A percentile compares a stretch with the other conserved stretches of the same genome.
These are phyloP conservation scores for Zaprionus ornatus DNA, from an alignment of 1,140 invertebrate genomes.

Conservation along the genomic window DNA sequence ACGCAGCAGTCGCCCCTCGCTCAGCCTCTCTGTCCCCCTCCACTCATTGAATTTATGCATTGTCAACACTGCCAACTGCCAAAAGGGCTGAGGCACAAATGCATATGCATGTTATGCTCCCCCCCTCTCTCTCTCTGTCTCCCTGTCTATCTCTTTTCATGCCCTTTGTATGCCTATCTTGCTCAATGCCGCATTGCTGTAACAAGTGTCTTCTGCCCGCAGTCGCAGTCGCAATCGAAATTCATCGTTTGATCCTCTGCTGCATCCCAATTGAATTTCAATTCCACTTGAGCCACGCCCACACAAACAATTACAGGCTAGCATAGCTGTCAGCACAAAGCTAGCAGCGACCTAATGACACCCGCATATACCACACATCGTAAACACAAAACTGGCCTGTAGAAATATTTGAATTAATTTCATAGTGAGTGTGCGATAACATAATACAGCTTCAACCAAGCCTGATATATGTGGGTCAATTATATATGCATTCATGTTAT, in stretches of 20 bases:
- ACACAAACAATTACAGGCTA: constrained; percentile 1
- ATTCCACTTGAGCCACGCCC: constrained; percentile 27
- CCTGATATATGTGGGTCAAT: too few relatives aligned
- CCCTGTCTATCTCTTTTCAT: background rate
- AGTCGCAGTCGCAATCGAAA: constrained; percentile 28
- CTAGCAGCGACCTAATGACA: background rate
- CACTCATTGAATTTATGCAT: constrained; percentile 16
- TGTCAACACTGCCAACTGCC: constrained; percentile 38
- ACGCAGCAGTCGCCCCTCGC: constrained; percentile 35
- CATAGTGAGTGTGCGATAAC: too few relatives aligned
- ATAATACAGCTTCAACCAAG: too few relatives aligned
- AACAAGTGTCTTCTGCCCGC: constrained; percentile 27
- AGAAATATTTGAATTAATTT: background rate
- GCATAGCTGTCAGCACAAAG: background rate
- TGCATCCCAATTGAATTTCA: constrained; percentile 28
- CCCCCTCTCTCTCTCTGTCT: background rate
- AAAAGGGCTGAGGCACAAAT: constrained; percentile 38
- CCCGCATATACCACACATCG: background rate
- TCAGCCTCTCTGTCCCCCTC: background rate
- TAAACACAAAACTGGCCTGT: background rate
- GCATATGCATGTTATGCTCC: constrained; percentile 43
- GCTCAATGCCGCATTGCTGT: background rate
- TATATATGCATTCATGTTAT: too few relatives aligned
- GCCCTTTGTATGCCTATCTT: constrained; percentile 2
- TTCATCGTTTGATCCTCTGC: constrained; percentile 31